Evolutionary conservation across 2,888 invertebrate genomes (phyloP), one percentile per base, ranked within the genome.

Genomic region (Glaucopsyche alexis): DNA sequence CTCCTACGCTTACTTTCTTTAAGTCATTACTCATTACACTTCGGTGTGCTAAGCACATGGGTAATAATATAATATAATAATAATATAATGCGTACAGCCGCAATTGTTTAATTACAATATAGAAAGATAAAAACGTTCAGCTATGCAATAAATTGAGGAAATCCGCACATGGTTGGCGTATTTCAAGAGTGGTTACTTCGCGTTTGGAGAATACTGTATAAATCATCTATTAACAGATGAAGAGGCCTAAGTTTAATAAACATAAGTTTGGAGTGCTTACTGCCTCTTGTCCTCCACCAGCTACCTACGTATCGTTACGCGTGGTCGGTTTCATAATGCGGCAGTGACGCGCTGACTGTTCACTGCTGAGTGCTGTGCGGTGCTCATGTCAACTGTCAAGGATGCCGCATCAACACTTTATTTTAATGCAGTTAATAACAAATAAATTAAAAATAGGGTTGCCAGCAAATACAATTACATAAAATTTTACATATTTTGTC

Each of bases 331-430:
- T 87, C 86, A 87, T 89, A 90, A 89, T 82, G 78, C 84, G 76
- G 74, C 73, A 78, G 78, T 75, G 77, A 78, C 78, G 77, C 78
- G 77, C 74, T 19, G 55, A 13, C 77, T 77, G 78, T 78, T 55
- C 50, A 52, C 50, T 52, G 50, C n/a, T 50, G 76, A 75, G 80
- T 79, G 77, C 78, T 80, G 75, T 77, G 79, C 79, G 76, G 78
- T 74, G 80, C 77, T 79, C 84, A 82, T 89, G 91, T 91, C 91
- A 91, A 91, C 82, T 89, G 91, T 91, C 91, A 91, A 91, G 91
- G 91, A 91, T 90, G 85, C 82, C 80, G 81, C 81, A 81, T 81
- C 84, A 83, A 66, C 66, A 66, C 66, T 64, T 47, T 71, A 72
- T 73, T 75, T 69, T 71, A 75, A 72, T 72, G 47, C 60, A 40